These are phyloP conservation scores for Poliocrania exsul DNA, from an alignment of 2,797 vertebrate species.

Conservation along the genomic window DNA sequence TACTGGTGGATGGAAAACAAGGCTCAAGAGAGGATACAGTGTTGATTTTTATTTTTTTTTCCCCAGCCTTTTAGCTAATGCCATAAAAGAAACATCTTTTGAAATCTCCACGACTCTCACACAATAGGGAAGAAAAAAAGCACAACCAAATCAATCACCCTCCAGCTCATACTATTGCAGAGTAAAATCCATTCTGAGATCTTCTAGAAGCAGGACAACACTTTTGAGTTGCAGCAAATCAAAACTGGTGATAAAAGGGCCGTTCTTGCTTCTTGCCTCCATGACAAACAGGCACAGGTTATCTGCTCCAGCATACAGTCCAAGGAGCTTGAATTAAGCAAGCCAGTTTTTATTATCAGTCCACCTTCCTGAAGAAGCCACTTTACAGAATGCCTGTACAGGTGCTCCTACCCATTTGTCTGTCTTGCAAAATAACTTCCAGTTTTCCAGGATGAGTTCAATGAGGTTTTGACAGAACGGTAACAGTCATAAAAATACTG, in stretches of 20 bases:
- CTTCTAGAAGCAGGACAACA: not conserved
- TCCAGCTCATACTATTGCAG: not conserved
- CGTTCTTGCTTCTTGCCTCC: not conserved
- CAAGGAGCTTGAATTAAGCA: not conserved
- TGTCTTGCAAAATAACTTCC: not conserved
- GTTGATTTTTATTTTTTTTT: not conserved
- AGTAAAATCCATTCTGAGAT: slow-evolving; percentile 27
- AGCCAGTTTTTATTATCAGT: slow-evolving; percentile 21
- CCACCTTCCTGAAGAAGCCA: not conserved
- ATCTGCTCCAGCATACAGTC: not conserved
- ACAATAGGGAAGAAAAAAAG: not conserved
- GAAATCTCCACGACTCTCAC: not conserved
- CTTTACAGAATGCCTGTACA: not conserved
- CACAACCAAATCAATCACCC: not conserved
- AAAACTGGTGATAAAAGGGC: not conserved
- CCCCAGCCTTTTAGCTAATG: not conserved
- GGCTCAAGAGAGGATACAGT: not conserved
- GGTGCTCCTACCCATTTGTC: not conserved
- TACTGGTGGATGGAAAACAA: not conserved
- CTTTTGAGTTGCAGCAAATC: not conserved
- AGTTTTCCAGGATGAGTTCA: not conserved
- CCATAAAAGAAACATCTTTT: not conserved
- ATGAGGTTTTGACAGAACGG: not conserved
- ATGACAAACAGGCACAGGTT: not conserved
- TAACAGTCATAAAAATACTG: not conserved